Percentiles rank a stretch among this genome's conserved stretches.
phyloP scores from a whole-genome alignment of 2,888 invertebrate genomes.

The Seira sanloemensis region DNA sequence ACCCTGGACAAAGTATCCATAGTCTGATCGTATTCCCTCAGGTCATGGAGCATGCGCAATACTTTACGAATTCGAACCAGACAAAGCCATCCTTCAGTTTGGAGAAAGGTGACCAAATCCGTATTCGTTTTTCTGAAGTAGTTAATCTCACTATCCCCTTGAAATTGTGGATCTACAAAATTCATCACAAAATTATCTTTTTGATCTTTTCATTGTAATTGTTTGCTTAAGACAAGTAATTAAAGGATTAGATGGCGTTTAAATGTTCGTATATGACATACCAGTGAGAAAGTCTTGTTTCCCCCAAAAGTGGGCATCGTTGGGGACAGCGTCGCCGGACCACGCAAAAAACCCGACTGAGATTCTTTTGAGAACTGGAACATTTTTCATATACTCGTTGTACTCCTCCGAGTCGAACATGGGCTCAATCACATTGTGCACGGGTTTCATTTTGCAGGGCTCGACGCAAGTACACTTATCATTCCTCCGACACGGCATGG shows the following conservation, averaged over 20 bases:
- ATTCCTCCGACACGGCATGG: neutral
- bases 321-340: conserved; percentile 47
- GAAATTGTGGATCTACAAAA: conserved; percentile 51
- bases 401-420: conserved; percentile 46
- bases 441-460: conserved; percentile 30
- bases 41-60: conserved; percentile 45
- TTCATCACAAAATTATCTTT: neutral
- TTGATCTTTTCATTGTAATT: too few relatives aligned
- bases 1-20: conserved; percentile 45
- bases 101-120: conserved; percentile 50
- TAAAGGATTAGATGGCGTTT: neutral
- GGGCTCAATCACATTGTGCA: conserved; percentile 47
- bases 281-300: conserved; percentile 54
- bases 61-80: conserved; percentile 47
- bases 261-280: neutral
- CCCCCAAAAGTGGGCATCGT: conserved; percentile 48
- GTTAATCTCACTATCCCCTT: conserved; percentile 55
- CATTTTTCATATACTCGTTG: conserved; percentile 33
- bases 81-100: conserved; percentile 58
- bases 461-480: conserved; percentile 8
- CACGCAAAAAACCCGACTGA: conserved; percentile 33
- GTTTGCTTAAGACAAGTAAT: too few relatives aligned
- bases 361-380: conserved; percentile 50
- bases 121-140: conserved; percentile 53
- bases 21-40: conserved; percentile 25